Percentiles rank a stretch among this genome's conserved stretches.
Conservation (phyloP, 1,140 invertebrate species). For the Achatina immaculata region DNA sequence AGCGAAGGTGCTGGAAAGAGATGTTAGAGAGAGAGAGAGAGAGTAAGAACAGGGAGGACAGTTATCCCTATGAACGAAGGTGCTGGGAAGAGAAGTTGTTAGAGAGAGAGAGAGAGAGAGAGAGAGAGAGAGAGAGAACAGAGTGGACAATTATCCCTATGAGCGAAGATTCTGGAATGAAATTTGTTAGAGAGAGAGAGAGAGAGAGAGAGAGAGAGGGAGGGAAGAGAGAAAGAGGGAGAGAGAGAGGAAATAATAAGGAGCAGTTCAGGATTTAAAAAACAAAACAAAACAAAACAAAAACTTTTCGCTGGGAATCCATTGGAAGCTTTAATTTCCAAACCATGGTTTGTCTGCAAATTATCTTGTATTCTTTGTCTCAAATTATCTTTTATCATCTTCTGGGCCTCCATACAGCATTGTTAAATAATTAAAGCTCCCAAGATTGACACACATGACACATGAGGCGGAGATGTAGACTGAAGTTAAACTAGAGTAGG, state of each 20-base stretch:
- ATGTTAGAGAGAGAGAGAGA: conserved; percentile 16
- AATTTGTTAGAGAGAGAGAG: background rate
- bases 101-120: conserved; percentile 15
- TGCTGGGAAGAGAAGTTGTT: background rate
- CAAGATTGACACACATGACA: too few species aligned
- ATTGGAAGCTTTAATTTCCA: too few species aligned
- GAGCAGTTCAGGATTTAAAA: too few species aligned
- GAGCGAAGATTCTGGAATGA: background rate
- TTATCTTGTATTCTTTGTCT: too few species aligned
- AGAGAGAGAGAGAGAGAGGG: background rate
- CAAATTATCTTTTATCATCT: too few species aligned
- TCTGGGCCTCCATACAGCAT: too few species aligned
- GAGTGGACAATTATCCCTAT: background rate
- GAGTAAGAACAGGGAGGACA: background rate
- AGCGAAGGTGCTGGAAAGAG: background rate
- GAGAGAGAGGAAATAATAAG: background rate
- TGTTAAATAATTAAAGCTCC: too few species aligned
- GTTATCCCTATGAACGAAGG: background rate
- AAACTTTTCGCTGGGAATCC: too few species aligned
- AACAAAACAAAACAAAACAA: too few species aligned
- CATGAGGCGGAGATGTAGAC: too few species aligned
- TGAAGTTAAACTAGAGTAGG: too few species aligned
- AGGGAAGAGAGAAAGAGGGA: conserved; percentile 10
- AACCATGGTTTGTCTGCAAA: too few species aligned
- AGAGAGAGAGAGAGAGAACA: background rate